Conservation (phyloP, 2,797 vertebrate species). For the Peromyscus melanophrys region DNA sequence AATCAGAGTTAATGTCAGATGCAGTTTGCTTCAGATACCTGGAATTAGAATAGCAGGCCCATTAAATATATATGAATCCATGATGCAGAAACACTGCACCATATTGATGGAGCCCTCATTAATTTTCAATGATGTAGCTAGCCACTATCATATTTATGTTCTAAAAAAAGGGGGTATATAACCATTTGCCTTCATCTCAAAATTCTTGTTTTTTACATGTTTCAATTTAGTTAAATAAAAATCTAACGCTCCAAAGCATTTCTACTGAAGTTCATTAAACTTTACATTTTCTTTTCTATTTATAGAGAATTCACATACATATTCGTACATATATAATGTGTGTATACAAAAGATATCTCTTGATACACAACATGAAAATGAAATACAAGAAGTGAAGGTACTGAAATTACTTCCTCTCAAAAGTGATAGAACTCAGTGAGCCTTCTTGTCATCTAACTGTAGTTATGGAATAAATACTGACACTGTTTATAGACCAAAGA, state of each 20-base stretch:
- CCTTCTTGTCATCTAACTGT: constrained; percentile 47
- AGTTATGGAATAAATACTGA: constrained; percentile 61
- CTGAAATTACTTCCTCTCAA: constrained; percentile 60
- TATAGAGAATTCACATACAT: not conserved
- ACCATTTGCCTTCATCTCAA: constrained; percentile 68
- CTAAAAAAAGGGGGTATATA: constrained; percentile 74
- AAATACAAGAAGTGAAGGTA: constrained; percentile 61
- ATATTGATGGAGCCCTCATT: constrained; percentile 90
- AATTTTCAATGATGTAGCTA: constrained; percentile 89
- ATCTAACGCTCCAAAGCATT: constrained; percentile 66
- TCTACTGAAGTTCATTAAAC: constrained; percentile 59
- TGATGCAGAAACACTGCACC: constrained; percentile 86
- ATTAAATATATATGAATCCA: constrained; percentile 90
- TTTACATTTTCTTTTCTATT: constrained; percentile 52
- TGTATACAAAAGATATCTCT: not conserved
- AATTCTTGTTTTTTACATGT: constrained; percentile 69
- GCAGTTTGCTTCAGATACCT: constrained; percentile 87
- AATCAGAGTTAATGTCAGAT: constrained; percentile 84
- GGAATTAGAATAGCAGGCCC: constrained; percentile 88
- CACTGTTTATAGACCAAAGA: constrained; percentile 29
- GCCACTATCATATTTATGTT: constrained; percentile 77
- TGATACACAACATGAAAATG: constrained; percentile 57
- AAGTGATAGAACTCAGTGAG: constrained; percentile 52
- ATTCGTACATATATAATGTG: not conserved
- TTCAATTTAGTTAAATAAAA: constrained; percentile 63